Percentiles rank a stretch among this genome's conserved stretches.
Evolutionary conservation across 2,888 invertebrate species (phyloP).

Genomic region (Temnothorax ravouxi): DNA sequence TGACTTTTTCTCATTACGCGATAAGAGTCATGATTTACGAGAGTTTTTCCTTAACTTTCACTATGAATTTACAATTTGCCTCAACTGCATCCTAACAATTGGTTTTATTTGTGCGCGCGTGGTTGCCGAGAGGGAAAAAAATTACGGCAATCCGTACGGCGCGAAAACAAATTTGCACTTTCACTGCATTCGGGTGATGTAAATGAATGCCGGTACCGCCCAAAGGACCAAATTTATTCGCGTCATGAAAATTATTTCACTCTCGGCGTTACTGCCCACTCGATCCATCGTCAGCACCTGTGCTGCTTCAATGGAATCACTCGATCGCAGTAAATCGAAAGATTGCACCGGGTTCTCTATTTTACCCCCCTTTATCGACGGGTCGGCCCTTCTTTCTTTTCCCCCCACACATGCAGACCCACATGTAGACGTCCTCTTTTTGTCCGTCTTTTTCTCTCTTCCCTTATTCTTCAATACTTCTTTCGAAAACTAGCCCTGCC

Average conservation of each 20-base stretch:
- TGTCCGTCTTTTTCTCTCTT: neutral
- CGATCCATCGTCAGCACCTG: slow-evolving; percentile 57
- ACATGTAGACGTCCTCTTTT: neutral
- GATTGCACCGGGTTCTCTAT: slow-evolving; percentile 46
- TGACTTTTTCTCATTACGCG: slow-evolving; percentile 51
- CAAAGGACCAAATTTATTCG: slow-evolving; percentile 45
- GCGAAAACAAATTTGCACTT: slow-evolving; percentile 50
- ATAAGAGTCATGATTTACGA: slow-evolving; percentile 46
- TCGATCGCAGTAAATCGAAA: slow-evolving; percentile 55
- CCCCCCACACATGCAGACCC: neutral
- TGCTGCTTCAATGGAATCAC: slow-evolving; percentile 55
- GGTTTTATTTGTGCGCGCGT: slow-evolving; percentile 47
- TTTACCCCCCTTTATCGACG: slow-evolving; percentile 45
- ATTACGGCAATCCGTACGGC: slow-evolving; percentile 29
- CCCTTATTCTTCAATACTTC: neutral
- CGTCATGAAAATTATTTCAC: slow-evolving; percentile 58
- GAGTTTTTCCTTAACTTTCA: slow-evolving; percentile 45
- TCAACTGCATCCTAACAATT: slow-evolving; percentile 41
- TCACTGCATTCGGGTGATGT: slow-evolving; percentile 47
- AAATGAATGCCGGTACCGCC: slow-evolving; percentile 30
- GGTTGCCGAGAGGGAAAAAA: slow-evolving; percentile 12
- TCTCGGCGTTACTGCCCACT: slow-evolving; percentile 50
- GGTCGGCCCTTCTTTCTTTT: slow-evolving; percentile 19
- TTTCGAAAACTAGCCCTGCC: slow-evolving; percentile 3
- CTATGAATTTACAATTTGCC: slow-evolving; percentile 50